Conservation (phyloP, 2,888 invertebrate genomes). For the Iphiclides podalirius region DNA sequence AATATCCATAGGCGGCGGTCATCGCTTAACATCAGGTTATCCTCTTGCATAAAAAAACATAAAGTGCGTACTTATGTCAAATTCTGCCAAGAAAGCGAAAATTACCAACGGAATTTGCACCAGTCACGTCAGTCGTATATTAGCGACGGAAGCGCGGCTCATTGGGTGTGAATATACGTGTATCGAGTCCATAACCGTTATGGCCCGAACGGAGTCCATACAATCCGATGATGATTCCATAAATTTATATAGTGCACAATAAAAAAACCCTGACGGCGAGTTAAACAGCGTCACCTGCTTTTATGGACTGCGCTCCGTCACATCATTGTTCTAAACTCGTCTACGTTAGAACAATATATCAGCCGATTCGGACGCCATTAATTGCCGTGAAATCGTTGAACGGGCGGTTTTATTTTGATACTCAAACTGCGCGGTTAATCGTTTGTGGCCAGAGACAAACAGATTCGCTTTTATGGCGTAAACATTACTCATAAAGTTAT, state of each 20-base stretch:
- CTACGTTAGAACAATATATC: slow-evolving; percentile 32
- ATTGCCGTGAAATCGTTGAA: slow-evolving; percentile 65
- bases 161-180: slow-evolving; percentile 28
- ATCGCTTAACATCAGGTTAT: no score
- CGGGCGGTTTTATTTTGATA: slow-evolving; percentile 43
- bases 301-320: slow-evolving; percentile 57
- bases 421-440: not conserved
- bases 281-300: slow-evolving; percentile 71
- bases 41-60: no score
- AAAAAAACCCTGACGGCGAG: slow-evolving; percentile 63
- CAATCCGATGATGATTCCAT: slow-evolving; percentile 78
- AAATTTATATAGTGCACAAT: slow-evolving; percentile 77
- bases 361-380: slow-evolving; percentile 49
- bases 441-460: not conserved
- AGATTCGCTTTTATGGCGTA: slow-evolving; percentile 3
- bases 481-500: slow-evolving; percentile 28
- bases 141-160: not conserved
- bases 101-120: no score
- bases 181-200: slow-evolving; percentile 74
- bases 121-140: not conserved
- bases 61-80: no score
- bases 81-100: no score
- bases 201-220: slow-evolving; percentile 68
- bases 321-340: slow-evolving; percentile 50
- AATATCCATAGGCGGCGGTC: no score